A percentile compares a stretch with the other conserved stretches of the same genome.
Conservation (phyloP, 1,140 invertebrate species). For the Brachionus manjavacas region DNA sequence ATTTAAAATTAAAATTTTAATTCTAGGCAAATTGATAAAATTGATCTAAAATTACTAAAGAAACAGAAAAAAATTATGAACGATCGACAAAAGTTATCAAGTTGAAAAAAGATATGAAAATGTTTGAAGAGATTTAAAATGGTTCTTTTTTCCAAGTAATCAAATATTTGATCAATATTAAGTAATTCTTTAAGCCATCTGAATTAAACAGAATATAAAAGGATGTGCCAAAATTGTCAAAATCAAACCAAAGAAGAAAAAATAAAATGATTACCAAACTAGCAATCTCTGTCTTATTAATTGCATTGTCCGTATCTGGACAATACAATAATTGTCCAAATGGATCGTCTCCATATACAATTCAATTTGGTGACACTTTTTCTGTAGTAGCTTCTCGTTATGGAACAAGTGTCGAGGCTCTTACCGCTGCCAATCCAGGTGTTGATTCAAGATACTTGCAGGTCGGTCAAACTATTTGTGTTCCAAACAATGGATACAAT, state of each 20-base stretch:
- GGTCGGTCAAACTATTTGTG: neutral
- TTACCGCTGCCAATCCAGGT: neutral
- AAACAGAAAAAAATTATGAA: too few relatives aligned
- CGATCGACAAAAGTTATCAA: too few relatives aligned
- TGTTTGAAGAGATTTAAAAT: neutral
- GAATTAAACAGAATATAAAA: too few relatives aligned
- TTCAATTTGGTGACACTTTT: neutral
- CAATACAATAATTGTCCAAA: neutral
- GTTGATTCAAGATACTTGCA: neutral
- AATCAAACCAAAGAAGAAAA: too few relatives aligned
- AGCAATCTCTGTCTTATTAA: neutral
- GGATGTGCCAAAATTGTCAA: too few relatives aligned
- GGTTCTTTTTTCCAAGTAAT: too few relatives aligned
- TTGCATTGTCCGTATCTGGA: neutral
- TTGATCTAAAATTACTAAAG: too few relatives aligned
- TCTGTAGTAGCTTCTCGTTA: neutral
- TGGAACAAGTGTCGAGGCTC: neutral
- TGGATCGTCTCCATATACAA: neutral
- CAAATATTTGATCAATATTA: too few relatives aligned
- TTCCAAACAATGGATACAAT: neutral
- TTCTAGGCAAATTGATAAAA: too few relatives aligned
- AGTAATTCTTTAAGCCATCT: too few relatives aligned
- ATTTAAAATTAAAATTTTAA: too few relatives aligned
- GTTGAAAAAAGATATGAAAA: neutral
- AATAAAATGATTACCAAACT: neutral